Conservation (phyloP, 2,797 vertebrate species). For the Dryobates pubescens region DNA sequence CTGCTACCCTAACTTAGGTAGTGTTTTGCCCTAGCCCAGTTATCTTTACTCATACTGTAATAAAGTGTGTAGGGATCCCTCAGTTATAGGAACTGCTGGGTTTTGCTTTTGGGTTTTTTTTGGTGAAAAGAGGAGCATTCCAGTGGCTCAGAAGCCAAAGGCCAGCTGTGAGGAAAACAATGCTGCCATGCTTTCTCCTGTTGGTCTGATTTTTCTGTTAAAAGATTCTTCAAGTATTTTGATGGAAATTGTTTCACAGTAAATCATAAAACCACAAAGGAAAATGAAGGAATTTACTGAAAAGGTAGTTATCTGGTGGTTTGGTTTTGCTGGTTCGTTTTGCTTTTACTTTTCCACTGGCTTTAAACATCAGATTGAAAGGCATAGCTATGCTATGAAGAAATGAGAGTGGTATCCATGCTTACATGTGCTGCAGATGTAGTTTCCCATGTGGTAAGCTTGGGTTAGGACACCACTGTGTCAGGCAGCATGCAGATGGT, state of each 20-base stretch:
- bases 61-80: not conserved
- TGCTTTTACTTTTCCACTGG: not conserved
- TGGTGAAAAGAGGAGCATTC: not conserved
- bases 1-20: not conserved
- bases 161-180: not conserved
- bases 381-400: not conserved
- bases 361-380: not conserved
- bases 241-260: not conserved
- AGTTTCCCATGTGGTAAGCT: fast-evolving
- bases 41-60: not conserved
- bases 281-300: not conserved
- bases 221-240: not conserved
- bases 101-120: not conserved
- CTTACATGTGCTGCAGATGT: not conserved
- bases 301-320: not conserved
- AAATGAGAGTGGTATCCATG: not conserved
- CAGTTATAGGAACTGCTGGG: not conserved
- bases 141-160: not conserved
- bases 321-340: not conserved
- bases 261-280: not conserved
- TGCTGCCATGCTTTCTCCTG: not conserved
- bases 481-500: not conserved
- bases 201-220: not conserved
- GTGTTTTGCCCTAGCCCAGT: not conserved
- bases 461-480: not conserved